Evolutionary conservation across 2,113 vertebrate species (phyloP), one percentile per base, ranked within the genome.

Genomic region (Bolborhynchus lineola): DNA sequence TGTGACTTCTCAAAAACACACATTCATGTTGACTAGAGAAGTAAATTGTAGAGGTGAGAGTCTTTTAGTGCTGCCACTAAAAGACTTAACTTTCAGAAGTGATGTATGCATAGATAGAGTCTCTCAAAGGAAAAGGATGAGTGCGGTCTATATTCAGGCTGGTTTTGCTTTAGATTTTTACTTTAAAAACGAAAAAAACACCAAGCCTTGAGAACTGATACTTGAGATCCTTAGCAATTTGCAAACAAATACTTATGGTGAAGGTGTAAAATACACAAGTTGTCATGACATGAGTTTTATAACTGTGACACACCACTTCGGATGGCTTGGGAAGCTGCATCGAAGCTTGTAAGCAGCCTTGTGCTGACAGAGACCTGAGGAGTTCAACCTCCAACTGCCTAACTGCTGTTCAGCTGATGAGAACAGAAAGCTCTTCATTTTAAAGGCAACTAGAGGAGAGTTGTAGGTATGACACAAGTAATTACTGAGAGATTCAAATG

Each of bases 401-500:
- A 33, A 19, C 24, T 39, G 21, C 31, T 44, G 18, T 26, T 72
- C n/a, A 55, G 67, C 55, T 70, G 26, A 11, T 16, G 6, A 47
- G 7, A 49, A 26, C 3, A 63, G 29, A 81, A 69, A 14, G 1
- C 5, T 24, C 35, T 65, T 33, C 10, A 1, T 37, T 67, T 74
- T 29, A 67, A 37, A 59, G 24, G 46, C 28, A 74, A 29, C 31
- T 59, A 52, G 35, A 29, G 41, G 47, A 15, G 4, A 59, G 28
- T 16, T 2, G 0, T 24, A 62, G 23, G 23, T 59, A 16, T 50
- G 15, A 11, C 41, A 70, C 16, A 53, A 70, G 49, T 28, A 1
- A 31, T 13, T 67, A 72, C 0, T 18, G 28, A 52, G 16, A 59
- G 6, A 62, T 28, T 53, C 3, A n/a, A 9, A 13, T 0, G 0